Conservation (phyloP, 2,888 invertebrate genomes). For the Fragum sueziense region DNA sequence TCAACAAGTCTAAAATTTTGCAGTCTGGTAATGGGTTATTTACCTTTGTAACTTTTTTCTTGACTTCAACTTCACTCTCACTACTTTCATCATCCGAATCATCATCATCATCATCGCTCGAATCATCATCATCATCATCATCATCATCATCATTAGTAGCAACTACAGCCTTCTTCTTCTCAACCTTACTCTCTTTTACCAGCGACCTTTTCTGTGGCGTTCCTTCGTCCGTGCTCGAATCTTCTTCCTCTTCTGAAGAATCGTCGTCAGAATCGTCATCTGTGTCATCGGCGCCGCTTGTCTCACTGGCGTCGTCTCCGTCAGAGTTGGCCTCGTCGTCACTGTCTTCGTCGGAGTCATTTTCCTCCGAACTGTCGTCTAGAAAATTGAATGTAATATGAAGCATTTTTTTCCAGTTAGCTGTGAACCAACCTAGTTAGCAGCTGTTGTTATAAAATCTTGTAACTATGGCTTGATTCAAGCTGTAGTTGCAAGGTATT, state of each 20-base stretch:
- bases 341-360: constrained; percentile 49
- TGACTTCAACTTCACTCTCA: constrained; percentile 50
- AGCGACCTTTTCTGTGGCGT: constrained; percentile 58
- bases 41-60: constrained; percentile 33
- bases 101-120: constrained; percentile 60
- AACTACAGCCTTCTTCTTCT: constrained; percentile 43
- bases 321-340: no score
- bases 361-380: constrained; percentile 62
- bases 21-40: no score
- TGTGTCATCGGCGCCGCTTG: constrained; percentile 46
- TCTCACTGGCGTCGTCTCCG: constrained; percentile 44
- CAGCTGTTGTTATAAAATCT: no score
- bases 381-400: no score
- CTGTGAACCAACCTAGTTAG: no score
- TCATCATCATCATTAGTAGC: constrained; percentile 40
- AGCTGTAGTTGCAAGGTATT: no score
- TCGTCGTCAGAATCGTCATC: constrained; percentile 21
- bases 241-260: neutral
- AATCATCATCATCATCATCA: constrained; percentile 50
- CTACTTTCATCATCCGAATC: constrained; percentile 58
- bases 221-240: neutral
- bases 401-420: no score
- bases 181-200: constrained; percentile 48
- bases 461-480: no score
- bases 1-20: no score